phyloP scores from a whole-genome alignment of 2,113 vertebrate genomes.

The Pterocles orientalis region DNA sequence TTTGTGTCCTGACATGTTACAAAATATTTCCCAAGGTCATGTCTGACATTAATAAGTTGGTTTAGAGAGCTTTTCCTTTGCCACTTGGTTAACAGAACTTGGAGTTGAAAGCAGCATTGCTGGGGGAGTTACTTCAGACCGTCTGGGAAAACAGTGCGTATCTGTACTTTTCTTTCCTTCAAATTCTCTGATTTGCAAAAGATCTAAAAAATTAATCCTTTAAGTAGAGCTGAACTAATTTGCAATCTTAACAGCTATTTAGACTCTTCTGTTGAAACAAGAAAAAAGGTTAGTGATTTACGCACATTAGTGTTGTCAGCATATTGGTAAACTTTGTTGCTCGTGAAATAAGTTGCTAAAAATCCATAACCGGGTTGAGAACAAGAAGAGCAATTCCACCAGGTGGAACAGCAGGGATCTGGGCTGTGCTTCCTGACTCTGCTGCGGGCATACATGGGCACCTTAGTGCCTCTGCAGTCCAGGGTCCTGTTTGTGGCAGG shows the following conservation, averaged over 20 bases:
- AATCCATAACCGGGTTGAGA: neutral
- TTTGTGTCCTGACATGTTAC: neutral
- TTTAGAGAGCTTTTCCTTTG: neutral
- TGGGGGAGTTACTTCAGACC: neutral
- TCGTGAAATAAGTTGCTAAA: neutral
- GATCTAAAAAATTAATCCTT: conserved; percentile 43
- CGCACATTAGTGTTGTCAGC: neutral
- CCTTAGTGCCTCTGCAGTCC: neutral
- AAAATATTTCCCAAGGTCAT: neutral
- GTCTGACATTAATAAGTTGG: neutral
- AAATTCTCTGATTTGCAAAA: conserved; percentile 27
- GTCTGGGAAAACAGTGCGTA: neutral
- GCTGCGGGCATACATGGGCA: fast-evolving
- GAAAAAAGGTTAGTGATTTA: neutral
- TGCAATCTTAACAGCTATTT: conserved; percentile 33
- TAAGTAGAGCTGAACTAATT: conserved; percentile 27
- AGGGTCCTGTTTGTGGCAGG: neutral
- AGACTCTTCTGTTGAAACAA: neutral
- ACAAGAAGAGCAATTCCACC: neutral
- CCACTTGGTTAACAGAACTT: neutral
- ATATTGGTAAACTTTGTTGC: neutral
- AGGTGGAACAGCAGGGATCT: neutral
- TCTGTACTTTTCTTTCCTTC: neutral
- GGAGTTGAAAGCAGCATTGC: conserved; percentile 10
- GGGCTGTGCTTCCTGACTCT: neutral